Percentiles rank a stretch among this genome's conserved stretches.
Conservation (phyloP, 2,888 invertebrate genomes). For the Schrankia costaestrigalis region DNA sequence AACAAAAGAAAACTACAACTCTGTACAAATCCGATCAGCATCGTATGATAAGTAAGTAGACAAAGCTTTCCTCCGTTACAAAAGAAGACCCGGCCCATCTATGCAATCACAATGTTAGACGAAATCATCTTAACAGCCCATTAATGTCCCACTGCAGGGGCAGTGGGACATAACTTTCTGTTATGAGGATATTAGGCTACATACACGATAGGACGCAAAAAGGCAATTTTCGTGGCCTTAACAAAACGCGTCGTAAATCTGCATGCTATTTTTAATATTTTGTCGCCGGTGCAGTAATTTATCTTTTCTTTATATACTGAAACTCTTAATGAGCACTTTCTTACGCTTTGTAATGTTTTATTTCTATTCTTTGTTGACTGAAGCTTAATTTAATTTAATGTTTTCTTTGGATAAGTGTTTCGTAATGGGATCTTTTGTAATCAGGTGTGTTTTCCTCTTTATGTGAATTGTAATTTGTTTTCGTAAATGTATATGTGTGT, state of each 20-base stretch:
- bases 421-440: conserved; percentile 16
- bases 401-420: conserved; percentile 20
- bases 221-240: conserved; percentile 10
- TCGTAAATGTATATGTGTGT: too few relatives aligned
- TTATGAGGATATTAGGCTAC: too few relatives aligned
- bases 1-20: too few relatives aligned
- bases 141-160: too few relatives aligned
- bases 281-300: conserved; percentile 44
- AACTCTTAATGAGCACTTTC: conserved; percentile 52
- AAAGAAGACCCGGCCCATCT: too few relatives aligned
- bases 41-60: too few relatives aligned
- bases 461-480: neutral
- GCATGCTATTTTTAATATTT: conserved; percentile 46
- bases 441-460: conserved; percentile 6
- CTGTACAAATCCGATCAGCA: too few relatives aligned
- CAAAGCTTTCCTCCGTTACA: too few relatives aligned
- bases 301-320: conserved; percentile 50
- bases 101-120: too few relatives aligned
- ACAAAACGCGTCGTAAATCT: conserved; percentile 36
- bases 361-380: conserved; percentile 20
- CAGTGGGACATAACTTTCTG: too few relatives aligned
- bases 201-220: too few relatives aligned
- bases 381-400: conserved; percentile 28
- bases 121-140: too few relatives aligned
- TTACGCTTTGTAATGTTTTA: conserved; percentile 33